Percentiles rank a stretch among this genome's conserved stretches.
phyloP scores from a whole-genome alignment of 2,113 vertebrate species.

The Vidua macroura region DNA sequence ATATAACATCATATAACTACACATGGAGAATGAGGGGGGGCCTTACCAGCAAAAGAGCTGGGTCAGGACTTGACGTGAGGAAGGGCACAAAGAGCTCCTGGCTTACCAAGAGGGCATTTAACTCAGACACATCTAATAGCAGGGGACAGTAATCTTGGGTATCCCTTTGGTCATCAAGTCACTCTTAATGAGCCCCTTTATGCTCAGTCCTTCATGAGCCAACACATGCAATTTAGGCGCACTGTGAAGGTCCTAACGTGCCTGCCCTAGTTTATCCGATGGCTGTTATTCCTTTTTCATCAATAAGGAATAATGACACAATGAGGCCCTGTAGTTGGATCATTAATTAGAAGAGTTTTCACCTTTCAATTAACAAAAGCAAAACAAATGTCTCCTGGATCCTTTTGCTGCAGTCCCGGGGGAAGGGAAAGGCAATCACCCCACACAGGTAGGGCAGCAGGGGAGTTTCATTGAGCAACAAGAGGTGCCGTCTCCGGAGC shows the following conservation, averaged over 20 bases:
- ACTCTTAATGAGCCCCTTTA: neutral
- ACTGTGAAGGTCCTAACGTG: neutral
- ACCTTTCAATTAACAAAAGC: conserved; percentile 32
- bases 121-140: neutral
- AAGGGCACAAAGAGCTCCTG: neutral
- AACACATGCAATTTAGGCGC: neutral
- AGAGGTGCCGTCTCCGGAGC: neutral
- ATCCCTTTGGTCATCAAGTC: neutral
- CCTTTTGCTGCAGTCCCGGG: neutral
- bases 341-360: conserved; percentile 49
- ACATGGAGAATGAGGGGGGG: neutral
- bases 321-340: neutral
- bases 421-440: neutral
- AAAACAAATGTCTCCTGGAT: conserved; percentile 18
- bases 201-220: neutral
- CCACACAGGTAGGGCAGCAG: neutral
- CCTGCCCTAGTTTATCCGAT: neutral
- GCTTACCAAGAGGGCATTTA: neutral
- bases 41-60: neutral
- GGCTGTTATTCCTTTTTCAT: conserved; percentile 21
- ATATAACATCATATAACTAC: neutral
- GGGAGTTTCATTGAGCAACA: neutral
- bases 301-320: conserved; percentile 42
- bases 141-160: neutral
- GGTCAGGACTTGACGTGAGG: neutral